These are phyloP conservation scores for Phylloscopus trochiloides DNA, from an alignment of 2,113 vertebrate genomes.

Conservation along the genomic window DNA sequence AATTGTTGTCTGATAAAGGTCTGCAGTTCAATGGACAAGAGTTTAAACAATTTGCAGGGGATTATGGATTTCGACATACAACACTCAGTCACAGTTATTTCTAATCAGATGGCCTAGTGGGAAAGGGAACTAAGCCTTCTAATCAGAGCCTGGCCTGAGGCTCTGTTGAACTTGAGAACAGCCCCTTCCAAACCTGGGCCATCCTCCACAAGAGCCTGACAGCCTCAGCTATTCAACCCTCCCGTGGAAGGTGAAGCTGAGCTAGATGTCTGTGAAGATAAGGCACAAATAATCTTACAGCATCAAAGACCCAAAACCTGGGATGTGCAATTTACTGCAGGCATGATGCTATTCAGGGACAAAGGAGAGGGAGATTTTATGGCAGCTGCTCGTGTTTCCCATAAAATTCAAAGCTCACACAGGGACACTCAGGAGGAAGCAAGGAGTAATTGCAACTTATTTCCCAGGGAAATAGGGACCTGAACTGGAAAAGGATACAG, in stretches of 20 bases:
- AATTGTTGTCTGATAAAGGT: slow-evolving; percentile 57
- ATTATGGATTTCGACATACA: slow-evolving; percentile 52
- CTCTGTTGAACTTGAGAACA: background rate
- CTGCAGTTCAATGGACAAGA: slow-evolving; percentile 41
- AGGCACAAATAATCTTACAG: background rate
- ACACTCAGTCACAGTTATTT: slow-evolving; percentile 31
- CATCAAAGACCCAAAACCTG: background rate
- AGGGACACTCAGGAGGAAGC: background rate
- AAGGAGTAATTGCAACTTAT: background rate
- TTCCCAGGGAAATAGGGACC: background rate
- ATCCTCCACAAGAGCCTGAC: background rate
- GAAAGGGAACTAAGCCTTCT: slow-evolving; percentile 13
- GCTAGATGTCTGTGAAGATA: background rate
- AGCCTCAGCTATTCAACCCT: background rate
- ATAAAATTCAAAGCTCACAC: background rate
- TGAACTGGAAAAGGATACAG: background rate
- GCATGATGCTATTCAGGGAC: background rate
- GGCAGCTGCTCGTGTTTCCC: background rate
- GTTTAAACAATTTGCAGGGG: slow-evolving; percentile 43
- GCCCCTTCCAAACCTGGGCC: background rate
- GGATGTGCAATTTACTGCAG: background rate
- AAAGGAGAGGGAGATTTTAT: background rate
- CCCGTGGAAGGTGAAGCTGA: background rate
- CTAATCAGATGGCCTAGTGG: slow-evolving; percentile 12
- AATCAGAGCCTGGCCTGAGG: background rate